Base-by-base conservation (phyloP, 2,888 invertebrate genomes). In the Oligia latruncula region DNA sequence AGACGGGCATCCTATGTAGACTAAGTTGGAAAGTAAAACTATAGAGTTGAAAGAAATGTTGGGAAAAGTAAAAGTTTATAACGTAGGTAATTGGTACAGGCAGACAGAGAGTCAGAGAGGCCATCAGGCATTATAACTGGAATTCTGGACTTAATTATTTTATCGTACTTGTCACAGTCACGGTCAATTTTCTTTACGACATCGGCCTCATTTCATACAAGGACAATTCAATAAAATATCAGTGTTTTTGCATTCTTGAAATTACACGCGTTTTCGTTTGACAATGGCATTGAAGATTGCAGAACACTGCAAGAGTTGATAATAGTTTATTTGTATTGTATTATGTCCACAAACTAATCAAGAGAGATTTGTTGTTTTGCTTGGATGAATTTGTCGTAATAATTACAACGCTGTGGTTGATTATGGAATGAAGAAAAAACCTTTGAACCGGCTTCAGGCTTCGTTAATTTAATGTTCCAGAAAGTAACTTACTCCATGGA, bases 251-350 rank as follows among this genome's bases (percentile, higher is more conserved):
- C 83, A 87, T 87, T 87, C 84, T 84, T 86, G 75, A 83, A 88
- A 88, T 87, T 86, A 89, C 85, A 85, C 83, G 85, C 82, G 81
- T 89, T 93, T 92, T 89, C 82, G 74, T 81, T 83, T 92, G 91
- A 89, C 92, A 92, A 87, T 93, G 93, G 91, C 92, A 92, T 91
- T 93, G 93, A 90, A 85, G 85, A 87, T 90, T 92, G 90, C 89
- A 87, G 89, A 87, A 87, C 64, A 84, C 81, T 86, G 79, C 87
- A 90, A 90, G 79, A 85, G 71, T 72, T 75, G 83, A 86, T 86
- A 86, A 88, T 82, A 84, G 74, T 81, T 86, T 86, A 85, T 86
- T 87, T 87, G 73, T 74, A 86, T 85, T 85, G 83, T 79, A 85
- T 87, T 86, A 85, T 82, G 66, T 72, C 70, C 58, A 73, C 49